A percentile compares a stretch with the other conserved stretches of the same genome.
Evolutionary conservation across 2,888 invertebrate species (phyloP).

Genomic region (Pseudococcus longispinus): DNA sequence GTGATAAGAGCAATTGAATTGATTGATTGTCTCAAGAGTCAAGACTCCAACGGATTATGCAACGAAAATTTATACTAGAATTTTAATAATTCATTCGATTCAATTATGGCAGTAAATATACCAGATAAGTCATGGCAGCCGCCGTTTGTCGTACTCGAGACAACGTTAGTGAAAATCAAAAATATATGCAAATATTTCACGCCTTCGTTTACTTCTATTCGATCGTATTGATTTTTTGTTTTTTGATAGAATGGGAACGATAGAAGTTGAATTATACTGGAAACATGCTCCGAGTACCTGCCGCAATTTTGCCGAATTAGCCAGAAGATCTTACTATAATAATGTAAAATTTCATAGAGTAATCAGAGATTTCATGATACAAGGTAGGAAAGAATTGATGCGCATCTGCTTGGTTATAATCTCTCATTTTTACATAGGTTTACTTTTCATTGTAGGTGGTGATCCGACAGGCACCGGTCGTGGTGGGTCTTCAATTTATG

Average conservation of each 20-base stretch:
- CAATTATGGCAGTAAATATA: constrained; percentile 66
- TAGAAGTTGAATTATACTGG: constrained; percentile 96
- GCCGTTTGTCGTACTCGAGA: constrained; percentile 80
- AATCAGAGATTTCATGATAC: constrained; percentile 91
- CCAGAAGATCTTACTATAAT: constrained; percentile 93
- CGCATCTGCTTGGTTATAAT: not conserved
- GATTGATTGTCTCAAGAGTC: no score
- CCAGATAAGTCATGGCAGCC: constrained; percentile 92
- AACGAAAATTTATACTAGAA: no score
- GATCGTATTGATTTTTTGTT: not conserved
- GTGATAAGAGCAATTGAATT: no score
- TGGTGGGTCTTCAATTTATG: constrained; percentile 97
- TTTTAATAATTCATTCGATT: no score
- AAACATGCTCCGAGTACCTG: constrained; percentile 98
- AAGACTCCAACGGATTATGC: no score
- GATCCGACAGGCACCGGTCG: constrained; percentile 97
- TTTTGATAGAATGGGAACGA: constrained; percentile 82
- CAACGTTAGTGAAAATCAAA: constrained; percentile 71
- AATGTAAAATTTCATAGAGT: constrained; percentile 95
- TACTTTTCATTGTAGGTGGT: constrained; percentile 68
- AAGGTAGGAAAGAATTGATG: constrained; percentile 65
- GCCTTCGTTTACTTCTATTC: not conserved
- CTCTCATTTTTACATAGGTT: not conserved
- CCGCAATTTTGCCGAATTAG: constrained; percentile 94
- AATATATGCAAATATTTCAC: not conserved